These are phyloP conservation scores for Chionoecetes opilio DNA, from an alignment of 1,140 invertebrate species.

Conservation along the genomic window DNA sequence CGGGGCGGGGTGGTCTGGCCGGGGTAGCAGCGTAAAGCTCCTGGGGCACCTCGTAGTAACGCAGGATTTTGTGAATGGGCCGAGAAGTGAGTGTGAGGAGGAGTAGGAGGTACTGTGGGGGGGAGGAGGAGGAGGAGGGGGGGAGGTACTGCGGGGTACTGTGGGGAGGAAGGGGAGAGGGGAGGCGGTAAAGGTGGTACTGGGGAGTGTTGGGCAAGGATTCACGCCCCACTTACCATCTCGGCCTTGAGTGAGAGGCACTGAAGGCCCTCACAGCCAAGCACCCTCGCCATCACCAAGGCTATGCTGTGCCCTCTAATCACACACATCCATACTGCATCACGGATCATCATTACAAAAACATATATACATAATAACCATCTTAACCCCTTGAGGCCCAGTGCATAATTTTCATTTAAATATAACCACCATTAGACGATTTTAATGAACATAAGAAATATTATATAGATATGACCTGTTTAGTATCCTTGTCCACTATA, in stretches of 20 bases:
- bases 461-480: too few relatives aligned
- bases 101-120: neutral
- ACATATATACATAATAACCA: too few relatives aligned
- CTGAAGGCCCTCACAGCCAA: neutral
- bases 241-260: neutral
- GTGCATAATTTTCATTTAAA: too few relatives aligned
- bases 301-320: neutral
- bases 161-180: conserved; percentile 33
- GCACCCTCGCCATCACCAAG: neutral
- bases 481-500: too few relatives aligned
- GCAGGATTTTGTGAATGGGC: conserved; percentile 76
- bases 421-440: too few relatives aligned
- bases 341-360: too few relatives aligned
- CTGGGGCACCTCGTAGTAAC: conserved; percentile 73
- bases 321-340: too few relatives aligned
- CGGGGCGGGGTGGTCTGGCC: neutral
- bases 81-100: conserved; percentile 50
- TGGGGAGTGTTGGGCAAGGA: neutral
- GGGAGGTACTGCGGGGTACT: neutral
- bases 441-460: too few relatives aligned
- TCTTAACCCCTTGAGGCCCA: too few relatives aligned
- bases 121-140: neutral
- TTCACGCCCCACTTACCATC: neutral
- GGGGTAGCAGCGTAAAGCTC: conserved; percentile 14
- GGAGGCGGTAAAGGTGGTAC: neutral